Evolutionary conservation across 2,113 vertebrate species (phyloP).

Genomic region (Potamarius usumacintae): DNA sequence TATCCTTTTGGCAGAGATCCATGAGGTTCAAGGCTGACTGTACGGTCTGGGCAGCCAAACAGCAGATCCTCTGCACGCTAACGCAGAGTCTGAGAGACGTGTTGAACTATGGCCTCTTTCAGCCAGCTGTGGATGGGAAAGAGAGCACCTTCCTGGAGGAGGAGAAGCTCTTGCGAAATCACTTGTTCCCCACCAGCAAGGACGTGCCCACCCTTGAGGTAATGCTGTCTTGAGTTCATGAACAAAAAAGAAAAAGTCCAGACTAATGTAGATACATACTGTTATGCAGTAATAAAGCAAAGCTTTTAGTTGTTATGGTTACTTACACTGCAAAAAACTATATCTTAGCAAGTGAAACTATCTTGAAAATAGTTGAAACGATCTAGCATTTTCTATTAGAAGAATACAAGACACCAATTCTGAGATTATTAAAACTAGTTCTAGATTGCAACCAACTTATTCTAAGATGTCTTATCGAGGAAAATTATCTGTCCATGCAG

Average conservation of each 20-base stretch:
- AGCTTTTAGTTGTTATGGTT: too few relatives aligned
- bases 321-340: too few relatives aligned
- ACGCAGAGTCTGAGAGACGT: constrained; percentile 85
- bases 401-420: too few relatives aligned
- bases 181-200: constrained; percentile 75
- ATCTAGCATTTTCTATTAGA: too few relatives aligned
- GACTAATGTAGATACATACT: background rate
- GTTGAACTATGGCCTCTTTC: constrained; percentile 88
- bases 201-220: constrained; percentile 85
- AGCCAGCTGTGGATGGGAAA: constrained; percentile 81
- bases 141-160: constrained; percentile 88
- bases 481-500: too few relatives aligned
- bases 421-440: too few relatives aligned
- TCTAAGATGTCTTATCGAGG: too few relatives aligned
- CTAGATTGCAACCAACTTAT: too few relatives aligned
- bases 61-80: constrained; percentile 81
- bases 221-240: background rate
- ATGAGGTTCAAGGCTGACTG: constrained; percentile 81
- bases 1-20: constrained; percentile 76
- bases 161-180: constrained; percentile 80
- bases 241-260: background rate
- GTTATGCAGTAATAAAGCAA: background rate
- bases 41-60: constrained; percentile 86
- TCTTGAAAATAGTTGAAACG: too few relatives aligned
- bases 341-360: too few relatives aligned